Evolutionary conservation across 2,797 vertebrate genomes (phyloP).

Genomic region (Smutsia gigantea): DNA sequence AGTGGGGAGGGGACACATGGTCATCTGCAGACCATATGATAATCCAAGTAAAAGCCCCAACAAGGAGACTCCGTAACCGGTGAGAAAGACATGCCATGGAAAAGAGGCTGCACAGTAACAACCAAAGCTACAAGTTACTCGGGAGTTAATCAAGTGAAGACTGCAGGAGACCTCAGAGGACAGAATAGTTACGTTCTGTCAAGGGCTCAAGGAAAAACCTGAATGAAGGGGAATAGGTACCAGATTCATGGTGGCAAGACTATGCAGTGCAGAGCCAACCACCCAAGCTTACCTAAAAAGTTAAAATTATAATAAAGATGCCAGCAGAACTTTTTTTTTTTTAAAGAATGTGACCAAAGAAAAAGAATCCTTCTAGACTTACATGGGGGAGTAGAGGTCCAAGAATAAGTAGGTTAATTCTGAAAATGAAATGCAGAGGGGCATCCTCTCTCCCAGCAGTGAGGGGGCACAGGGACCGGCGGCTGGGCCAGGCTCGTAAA

Average conservation of each 20-base stretch:
- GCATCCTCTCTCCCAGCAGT: not conserved
- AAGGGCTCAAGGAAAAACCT: not conserved
- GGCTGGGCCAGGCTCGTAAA: not conserved
- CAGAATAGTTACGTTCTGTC: not conserved
- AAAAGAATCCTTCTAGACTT: not conserved
- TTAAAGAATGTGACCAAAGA: not conserved
- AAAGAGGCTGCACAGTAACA: not conserved
- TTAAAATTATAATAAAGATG: not conserved
- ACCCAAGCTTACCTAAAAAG: not conserved
- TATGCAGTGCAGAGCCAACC: not conserved
- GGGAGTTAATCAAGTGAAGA: not conserved
- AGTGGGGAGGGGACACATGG: not conserved
- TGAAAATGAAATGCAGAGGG: not conserved
- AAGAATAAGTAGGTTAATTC: not conserved
- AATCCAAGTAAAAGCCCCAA: not conserved
- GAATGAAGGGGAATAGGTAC: not conserved
- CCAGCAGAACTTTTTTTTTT: not conserved
- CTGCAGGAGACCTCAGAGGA: not conserved
- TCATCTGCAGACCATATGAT: not conserved
- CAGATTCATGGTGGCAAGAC: not conserved
- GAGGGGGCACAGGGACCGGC: not conserved
- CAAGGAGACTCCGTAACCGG: not conserved
- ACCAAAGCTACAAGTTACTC: not conserved
- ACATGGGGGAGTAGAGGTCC: not conserved
- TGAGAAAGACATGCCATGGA: not conserved